phyloP scores from a whole-genome alignment of 2,797 vertebrate genomes.

The Poeciliopsis presidionis region DNA sequence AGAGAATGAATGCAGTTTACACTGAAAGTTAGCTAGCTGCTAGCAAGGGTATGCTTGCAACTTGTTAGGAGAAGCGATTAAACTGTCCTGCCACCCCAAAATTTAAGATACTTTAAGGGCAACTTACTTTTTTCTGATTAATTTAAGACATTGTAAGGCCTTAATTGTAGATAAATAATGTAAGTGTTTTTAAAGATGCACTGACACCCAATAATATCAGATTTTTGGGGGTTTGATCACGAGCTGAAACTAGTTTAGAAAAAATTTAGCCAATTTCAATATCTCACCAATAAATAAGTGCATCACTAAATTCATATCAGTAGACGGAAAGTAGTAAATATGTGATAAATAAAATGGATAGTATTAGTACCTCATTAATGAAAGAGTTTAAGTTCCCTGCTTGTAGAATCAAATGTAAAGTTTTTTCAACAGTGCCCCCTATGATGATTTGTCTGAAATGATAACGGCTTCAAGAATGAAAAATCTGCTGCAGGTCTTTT shows the following conservation, averaged over 20 bases:
- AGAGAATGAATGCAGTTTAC: too few relatives aligned
- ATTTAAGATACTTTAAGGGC: too few relatives aligned
- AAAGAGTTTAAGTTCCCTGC: neutral
- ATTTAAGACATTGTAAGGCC: too few relatives aligned
- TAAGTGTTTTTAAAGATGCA: too few relatives aligned
- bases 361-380: neutral
- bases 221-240: neutral
- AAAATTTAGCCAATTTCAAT: neutral
- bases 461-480: slow-evolving; percentile 10
- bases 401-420: neutral
- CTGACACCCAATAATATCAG: neutral
- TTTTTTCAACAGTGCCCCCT: slow-evolving; percentile 10
- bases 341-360: neutral
- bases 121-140: too few relatives aligned
- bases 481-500: slow-evolving; percentile 1
- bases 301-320: neutral
- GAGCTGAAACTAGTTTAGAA: neutral
- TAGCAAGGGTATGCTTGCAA: too few relatives aligned
- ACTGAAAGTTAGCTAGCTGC: too few relatives aligned
- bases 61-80: too few relatives aligned
- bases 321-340: neutral
- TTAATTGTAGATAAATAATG: too few relatives aligned
- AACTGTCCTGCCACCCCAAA: too few relatives aligned
- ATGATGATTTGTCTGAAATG: slow-evolving; percentile 14
- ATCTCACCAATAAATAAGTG: neutral